Percentiles rank a stretch among this genome's conserved stretches.
Evolutionary conservation across 2,888 invertebrate species (phyloP).

Genomic region (Meghimatium bilineatum): DNA sequence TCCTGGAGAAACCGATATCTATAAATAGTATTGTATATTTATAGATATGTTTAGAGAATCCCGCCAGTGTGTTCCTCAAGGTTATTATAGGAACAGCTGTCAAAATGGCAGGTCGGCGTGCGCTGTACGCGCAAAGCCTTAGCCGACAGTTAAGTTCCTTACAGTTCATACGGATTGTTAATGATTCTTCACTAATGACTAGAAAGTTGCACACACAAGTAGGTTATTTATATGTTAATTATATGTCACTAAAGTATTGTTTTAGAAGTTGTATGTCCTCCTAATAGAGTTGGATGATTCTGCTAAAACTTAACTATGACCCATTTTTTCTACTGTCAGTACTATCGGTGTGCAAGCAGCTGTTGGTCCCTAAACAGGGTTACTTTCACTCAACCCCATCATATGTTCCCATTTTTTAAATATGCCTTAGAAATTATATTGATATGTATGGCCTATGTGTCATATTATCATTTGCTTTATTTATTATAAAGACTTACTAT

Average conservation of each 20-base stretch:
- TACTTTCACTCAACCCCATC: no score
- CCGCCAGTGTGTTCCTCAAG: conserved; percentile 49
- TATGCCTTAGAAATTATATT: no score
- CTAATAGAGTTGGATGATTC: background rate
- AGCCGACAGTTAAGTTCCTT: conserved; percentile 14
- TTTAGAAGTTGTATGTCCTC: background rate
- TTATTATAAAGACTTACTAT: no score
- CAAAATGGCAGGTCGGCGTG: conserved; percentile 55
- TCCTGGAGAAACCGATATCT: background rate
- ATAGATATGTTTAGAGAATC: conserved; percentile 19
- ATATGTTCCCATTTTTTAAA: no score
- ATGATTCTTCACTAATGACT: background rate
- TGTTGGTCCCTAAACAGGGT: no score
- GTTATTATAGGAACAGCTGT: conserved; percentile 52
- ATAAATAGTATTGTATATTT: background rate
- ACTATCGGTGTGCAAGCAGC: background rate
- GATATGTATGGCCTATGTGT: no score
- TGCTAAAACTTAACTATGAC: conserved; percentile 17
- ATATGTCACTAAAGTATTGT: no score
- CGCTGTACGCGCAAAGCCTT: conserved; percentile 41
- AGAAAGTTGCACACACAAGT: conserved; percentile 27
- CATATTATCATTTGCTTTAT: no score
- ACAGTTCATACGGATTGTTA: conserved; percentile 4
- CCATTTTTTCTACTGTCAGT: conserved; percentile 16
- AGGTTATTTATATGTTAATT: background rate